phyloP scores from a whole-genome alignment of 2,797 vertebrate genomes.

The Anguilla anguilla region DNA sequence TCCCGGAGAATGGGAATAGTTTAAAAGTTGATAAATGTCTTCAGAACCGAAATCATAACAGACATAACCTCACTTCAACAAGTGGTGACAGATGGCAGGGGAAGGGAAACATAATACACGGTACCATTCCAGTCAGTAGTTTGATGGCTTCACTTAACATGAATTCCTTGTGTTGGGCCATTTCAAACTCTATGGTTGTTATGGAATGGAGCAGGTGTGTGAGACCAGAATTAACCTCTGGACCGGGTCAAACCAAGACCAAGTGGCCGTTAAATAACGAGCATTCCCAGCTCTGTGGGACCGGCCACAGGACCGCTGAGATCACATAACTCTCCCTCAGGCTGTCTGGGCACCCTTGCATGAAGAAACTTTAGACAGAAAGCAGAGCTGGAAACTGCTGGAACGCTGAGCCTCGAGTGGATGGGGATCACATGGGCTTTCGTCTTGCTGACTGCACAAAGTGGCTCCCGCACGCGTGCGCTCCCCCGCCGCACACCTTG shows the following conservation, averaged over 20 bases:
- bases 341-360: not conserved
- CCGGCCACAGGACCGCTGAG: not conserved
- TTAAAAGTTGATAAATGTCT: not conserved
- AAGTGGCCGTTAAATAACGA: not conserved
- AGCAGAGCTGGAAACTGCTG: not conserved
- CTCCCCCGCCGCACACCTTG: not conserved
- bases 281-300: not conserved
- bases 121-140: not conserved
- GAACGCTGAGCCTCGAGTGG: not conserved
- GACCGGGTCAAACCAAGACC: not conserved
- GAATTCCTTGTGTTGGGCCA: not conserved
- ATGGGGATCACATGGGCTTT: not conserved
- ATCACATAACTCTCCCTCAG: not conserved
- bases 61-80: not conserved
- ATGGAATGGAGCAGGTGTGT: not conserved
- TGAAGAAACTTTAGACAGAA: conserved; percentile 5
- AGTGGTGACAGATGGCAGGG: not conserved
- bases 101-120: not conserved
- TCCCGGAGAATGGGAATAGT: not conserved
- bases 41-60: not conserved
- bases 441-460: not conserved
- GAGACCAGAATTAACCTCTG: not conserved
- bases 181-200: not conserved
- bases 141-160: conserved; percentile 5
- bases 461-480: not conserved